Conservation (phyloP, 2,113 vertebrate genomes). For the Sclerurus mexicanus region DNA sequence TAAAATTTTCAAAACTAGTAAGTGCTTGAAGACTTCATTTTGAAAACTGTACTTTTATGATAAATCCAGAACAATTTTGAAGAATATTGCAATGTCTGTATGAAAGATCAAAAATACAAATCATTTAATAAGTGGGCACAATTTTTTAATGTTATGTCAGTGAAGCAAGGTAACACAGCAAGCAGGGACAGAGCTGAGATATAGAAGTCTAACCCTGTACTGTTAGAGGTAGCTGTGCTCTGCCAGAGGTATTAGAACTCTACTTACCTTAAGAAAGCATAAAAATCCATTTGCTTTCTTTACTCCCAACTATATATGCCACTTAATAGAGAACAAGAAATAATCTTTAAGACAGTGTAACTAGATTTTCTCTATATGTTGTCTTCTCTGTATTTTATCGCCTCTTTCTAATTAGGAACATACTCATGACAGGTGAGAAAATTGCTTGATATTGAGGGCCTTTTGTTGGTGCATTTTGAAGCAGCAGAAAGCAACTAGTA, state of each 20-base stretch:
- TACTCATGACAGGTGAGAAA: neutral
- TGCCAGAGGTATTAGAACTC: neutral
- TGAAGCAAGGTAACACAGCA: accelerated
- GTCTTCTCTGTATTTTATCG: neutral
- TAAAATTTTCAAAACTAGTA: neutral
- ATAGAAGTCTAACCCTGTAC: neutral
- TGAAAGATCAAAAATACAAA: neutral
- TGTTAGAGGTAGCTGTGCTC: neutral
- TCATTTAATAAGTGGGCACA: neutral
- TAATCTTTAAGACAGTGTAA: neutral
- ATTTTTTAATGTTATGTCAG: neutral
- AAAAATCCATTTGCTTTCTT: neutral
- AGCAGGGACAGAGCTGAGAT: neutral
- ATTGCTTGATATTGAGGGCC: neutral
- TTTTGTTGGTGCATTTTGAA: neutral
- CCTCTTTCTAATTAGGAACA: neutral
- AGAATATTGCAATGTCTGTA: neutral
- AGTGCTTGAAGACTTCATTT: neutral
- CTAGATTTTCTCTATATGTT: neutral
- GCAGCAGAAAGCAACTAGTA: neutral
- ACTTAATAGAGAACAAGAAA: neutral
- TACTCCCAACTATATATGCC: neutral
- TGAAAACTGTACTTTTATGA: neutral
- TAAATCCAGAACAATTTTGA: neutral
- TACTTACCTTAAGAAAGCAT: neutral